Base-by-base conservation (phyloP, 2,888 invertebrate genomes). In the Frankliniella intonsa region DNA sequence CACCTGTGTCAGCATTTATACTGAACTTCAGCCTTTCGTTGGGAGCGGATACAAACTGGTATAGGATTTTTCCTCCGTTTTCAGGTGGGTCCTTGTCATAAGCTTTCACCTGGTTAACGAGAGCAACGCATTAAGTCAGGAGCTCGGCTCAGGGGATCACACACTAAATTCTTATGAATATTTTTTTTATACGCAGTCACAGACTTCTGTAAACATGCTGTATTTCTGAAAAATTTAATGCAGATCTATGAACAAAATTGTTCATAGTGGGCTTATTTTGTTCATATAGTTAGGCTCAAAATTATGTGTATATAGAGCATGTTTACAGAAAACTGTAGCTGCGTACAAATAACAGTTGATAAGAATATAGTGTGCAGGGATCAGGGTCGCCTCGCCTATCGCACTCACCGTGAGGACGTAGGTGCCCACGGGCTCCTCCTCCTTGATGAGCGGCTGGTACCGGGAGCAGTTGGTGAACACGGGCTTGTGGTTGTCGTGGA, bases 401-500 rank as follows among this genome's bases (percentile, higher is more conserved):
- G 82, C 17, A 81, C 89, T 89, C 89, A 94, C 94, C 88, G 90
- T 90, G 83, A 96, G 92, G 17, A 98, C 95, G 84, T 90, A 91
- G 0, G 94, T 94, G 82, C 93, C 94, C 65, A 91, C 89, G 0
- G 91, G 90, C 87, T 93, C 92, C 86, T 93, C 94, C 88, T 97
- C 97, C 86, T 93, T 92, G 38, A 96, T 94, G 50, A 91, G 90
- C 0, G 95, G 96, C 86, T 92, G 92, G 88, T 97, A 97, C 85
- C 90, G 91, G 82, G 92, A 91, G 89, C 98, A 98, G 85, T 95
- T 91, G 79, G 91, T 92, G 88, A 97, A 97, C 83, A 93, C 91
- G 1, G 97, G 97, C 86, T 97, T 97, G 87, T 95, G 94, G 88
- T 95, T 95, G 88, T 95, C 88, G 83, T 88, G 88, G 76, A 87